Evolutionary conservation across 2,113 vertebrate genomes (phyloP), one percentile per base, ranked within the genome.

Genomic region (Upupa epops): DNA sequence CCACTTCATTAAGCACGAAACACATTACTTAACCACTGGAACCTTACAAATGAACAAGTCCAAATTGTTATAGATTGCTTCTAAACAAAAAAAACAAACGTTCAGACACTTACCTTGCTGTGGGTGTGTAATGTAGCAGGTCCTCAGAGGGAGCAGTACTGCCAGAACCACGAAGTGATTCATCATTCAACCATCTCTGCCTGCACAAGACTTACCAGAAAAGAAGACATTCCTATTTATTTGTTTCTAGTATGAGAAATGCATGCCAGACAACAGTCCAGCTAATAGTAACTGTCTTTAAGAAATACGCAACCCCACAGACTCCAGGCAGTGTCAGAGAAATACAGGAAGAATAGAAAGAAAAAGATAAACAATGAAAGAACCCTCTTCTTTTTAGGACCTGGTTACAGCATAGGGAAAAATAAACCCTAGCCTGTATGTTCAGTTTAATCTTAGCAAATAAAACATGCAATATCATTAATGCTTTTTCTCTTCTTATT

Each of bases 91-190:
- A 58, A 83, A 72, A 5, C 3, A 56, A n/a, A 58, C 10, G 8
- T 69, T 88, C 24, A 75, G 16, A 54, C 8, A 46, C 61, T 96
- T 97, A 98, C 98, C 98, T 97, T 96, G 42, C 36, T 46, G 64
- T 45, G 81, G 81, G 37, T 66, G 55, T 21, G 66, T 12, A 40
- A 69, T 13, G 58, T 80, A 73, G 59, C 60, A 85, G 26, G 72
- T 91, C n/a, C 77, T 55, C 5, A 74, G 31, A 25, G 37, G 24
- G 8, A 98, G 51, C 34, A 97, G 46, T 19, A 90, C 17, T 28
- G 61, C 79, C 64, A 82, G 69, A 89, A 95, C 42, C 7, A 45
- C 29, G 34, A 92, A 79, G 77, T 52, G 28, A 90, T 94, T 95
- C 97, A 98, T 98, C 37, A 60, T 71, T 91, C 16, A 32, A 56